Evolutionary conservation across 2,888 invertebrate genomes (phyloP).

Genomic region (Allacma fusca): DNA sequence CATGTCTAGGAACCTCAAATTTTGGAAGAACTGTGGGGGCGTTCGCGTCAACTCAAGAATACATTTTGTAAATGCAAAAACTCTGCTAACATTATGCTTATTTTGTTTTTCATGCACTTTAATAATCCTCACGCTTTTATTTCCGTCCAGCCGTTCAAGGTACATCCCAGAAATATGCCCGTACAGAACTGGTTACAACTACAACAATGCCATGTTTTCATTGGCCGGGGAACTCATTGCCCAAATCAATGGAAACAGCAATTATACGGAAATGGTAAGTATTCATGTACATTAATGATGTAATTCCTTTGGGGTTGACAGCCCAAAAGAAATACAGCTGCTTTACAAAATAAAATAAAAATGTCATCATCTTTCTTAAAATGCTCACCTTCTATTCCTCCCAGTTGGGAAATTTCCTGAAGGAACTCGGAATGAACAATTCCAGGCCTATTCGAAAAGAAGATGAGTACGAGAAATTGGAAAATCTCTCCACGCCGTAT

Average conservation of each 20-base stretch:
- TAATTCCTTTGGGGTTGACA: no score
- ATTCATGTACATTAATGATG: no score
- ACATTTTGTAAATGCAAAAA: slow-evolving; percentile 45
- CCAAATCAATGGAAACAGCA: slow-evolving; percentile 37
- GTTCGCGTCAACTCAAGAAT: slow-evolving; percentile 40
- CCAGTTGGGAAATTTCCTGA: slow-evolving; percentile 36
- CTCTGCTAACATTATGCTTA: background rate
- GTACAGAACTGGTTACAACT: slow-evolving; percentile 44
- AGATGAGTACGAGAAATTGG: slow-evolving; percentile 43
- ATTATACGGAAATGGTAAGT: slow-evolving; percentile 43
- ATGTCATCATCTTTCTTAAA: no score
- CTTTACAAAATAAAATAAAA: no score
- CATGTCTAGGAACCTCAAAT: slow-evolving; percentile 42
- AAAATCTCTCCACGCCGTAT: slow-evolving; percentile 43
- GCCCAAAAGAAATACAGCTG: no score
- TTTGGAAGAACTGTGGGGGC: slow-evolving; percentile 41
- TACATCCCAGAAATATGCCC: slow-evolving; percentile 46
- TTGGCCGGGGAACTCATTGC: slow-evolving; percentile 46
- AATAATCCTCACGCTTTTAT: no score
- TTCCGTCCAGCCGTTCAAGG: slow-evolving; percentile 44
- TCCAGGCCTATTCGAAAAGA: slow-evolving; percentile 29
- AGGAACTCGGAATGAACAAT: slow-evolving; percentile 53
- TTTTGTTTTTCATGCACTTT: no score
- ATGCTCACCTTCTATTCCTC: no score
- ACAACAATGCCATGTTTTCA: slow-evolving; percentile 52